Conservation (phyloP, 2,113 vertebrate genomes). For the Calcarius ornatus region DNA sequence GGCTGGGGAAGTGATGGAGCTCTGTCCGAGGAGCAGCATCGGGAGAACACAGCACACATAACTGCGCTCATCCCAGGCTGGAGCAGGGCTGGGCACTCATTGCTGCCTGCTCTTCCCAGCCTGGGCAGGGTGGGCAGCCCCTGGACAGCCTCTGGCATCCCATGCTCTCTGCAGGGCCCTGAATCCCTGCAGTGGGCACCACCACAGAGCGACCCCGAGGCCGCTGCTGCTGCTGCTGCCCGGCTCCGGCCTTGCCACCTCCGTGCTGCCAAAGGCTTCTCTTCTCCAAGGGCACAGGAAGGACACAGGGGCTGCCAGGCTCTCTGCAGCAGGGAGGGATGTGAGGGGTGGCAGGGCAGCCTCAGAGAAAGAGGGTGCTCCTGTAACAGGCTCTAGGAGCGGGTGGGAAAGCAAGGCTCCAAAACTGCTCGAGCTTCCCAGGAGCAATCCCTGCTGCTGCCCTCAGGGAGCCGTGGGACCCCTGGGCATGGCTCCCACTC, state of each 20-base stretch:
- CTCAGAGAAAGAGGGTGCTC: background rate
- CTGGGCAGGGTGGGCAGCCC: background rate
- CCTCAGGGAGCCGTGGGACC: accelerated
- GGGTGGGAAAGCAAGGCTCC: background rate
- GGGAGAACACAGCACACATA: background rate
- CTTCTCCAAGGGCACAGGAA: background rate
- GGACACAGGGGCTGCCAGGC: background rate
- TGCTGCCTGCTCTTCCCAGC: background rate
- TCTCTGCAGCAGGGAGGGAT: background rate
- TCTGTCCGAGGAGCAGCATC: background rate
- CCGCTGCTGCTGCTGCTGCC: background rate
- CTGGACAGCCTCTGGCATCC: background rate
- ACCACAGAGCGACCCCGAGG: accelerated
- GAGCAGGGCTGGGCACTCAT: background rate
- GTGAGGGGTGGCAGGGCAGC: background rate
- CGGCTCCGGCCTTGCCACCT: background rate
- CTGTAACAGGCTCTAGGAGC: background rate
- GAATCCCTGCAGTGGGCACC: accelerated
- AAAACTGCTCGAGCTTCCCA: accelerated
- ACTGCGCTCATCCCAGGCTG: accelerated
- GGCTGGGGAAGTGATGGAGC: background rate
- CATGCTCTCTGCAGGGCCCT: accelerated
- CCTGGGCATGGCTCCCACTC: background rate
- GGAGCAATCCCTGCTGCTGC: background rate
- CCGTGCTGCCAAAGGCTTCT: background rate